Conservation (phyloP, 2,888 invertebrate species). For the Spilosoma lubricipeda region DNA sequence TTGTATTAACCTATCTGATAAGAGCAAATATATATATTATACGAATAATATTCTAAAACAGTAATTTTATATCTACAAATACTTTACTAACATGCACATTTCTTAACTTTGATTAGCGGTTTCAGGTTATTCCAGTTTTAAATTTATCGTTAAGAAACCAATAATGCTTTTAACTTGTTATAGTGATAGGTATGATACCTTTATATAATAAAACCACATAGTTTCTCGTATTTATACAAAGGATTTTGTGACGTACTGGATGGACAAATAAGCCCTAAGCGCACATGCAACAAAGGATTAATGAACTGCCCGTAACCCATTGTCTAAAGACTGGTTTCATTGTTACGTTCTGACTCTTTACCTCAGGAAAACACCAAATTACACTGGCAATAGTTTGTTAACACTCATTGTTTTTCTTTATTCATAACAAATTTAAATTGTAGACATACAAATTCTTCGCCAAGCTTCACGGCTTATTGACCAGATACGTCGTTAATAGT, state of each 20-base stretch:
- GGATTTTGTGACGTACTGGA: constrained; percentile 7
- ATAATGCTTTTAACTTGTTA: no score
- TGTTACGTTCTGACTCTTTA: constrained; percentile 18
- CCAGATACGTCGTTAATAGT: background rate
- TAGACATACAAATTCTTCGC: no score
- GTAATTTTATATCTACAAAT: no score
- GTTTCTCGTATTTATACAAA: constrained; percentile 9
- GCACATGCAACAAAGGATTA: constrained; percentile 27
- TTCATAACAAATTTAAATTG: no score
- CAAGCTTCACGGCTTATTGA: no score
- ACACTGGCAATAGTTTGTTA: constrained; percentile 14
- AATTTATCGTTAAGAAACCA: no score
- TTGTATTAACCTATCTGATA: no score
- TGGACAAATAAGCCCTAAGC: background rate
- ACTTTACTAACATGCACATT: no score
- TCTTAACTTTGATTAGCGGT: no score
- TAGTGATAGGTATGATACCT: background rate
- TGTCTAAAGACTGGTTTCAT: constrained; percentile 29
- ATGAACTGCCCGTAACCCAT: constrained; percentile 17
- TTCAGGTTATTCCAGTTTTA: no score
- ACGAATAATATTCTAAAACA: no score
- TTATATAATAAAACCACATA: background rate
- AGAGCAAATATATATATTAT: no score
- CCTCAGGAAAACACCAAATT: constrained; percentile 20
- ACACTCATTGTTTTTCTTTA: background rate